Conservation (phyloP, 2,113 vertebrate genomes). For the Atractosteus spatula region DNA sequence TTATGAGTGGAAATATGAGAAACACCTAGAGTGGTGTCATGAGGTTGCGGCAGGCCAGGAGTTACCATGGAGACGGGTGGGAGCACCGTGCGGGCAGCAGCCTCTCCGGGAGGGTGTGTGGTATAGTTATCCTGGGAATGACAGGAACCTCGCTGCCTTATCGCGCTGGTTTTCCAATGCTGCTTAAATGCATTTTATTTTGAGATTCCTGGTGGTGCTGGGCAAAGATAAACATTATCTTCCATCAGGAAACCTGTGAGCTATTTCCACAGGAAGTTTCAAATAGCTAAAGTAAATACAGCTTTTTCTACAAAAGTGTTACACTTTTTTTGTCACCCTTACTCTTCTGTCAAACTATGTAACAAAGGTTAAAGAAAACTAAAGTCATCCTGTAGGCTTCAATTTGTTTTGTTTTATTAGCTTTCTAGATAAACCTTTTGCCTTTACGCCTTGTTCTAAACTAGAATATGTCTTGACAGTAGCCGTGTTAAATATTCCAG, state of each 20-base stretch:
- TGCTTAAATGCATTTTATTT: slow-evolving; percentile 93
- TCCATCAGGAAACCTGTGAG: slow-evolving; percentile 98
- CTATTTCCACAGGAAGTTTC: slow-evolving; percentile 98
- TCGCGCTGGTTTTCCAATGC: slow-evolving; percentile 78
- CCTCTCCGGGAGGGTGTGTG: slow-evolving; percentile 64
- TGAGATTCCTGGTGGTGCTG: slow-evolving; percentile 95
- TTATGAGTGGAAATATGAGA: too few species aligned
- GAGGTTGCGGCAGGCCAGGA: neutral
- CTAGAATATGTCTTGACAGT: too few species aligned
- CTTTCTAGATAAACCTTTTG: too few species aligned
- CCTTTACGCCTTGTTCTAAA: too few species aligned
- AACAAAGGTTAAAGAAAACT: too few species aligned
- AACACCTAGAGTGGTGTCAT: neutral
- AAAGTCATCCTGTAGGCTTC: too few species aligned
- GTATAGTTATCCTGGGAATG: slow-evolving; percentile 54
- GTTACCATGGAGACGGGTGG: slow-evolving; percentile 51
- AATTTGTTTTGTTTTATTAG: too few species aligned
- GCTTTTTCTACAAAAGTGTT: slow-evolving; percentile 25
- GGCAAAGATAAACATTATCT: slow-evolving; percentile 99
- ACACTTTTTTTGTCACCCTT: too few species aligned
- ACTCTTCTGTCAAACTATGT: too few species aligned
- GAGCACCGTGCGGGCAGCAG: slow-evolving; percentile 54
- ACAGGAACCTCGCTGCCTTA: slow-evolving; percentile 92
- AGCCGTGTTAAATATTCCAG: too few species aligned
- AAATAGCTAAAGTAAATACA: slow-evolving; percentile 99